Percentiles rank a stretch among this genome's conserved stretches.
Conservation (phyloP, 2,888 invertebrate species). For the Stenichneumon culpator region DNA sequence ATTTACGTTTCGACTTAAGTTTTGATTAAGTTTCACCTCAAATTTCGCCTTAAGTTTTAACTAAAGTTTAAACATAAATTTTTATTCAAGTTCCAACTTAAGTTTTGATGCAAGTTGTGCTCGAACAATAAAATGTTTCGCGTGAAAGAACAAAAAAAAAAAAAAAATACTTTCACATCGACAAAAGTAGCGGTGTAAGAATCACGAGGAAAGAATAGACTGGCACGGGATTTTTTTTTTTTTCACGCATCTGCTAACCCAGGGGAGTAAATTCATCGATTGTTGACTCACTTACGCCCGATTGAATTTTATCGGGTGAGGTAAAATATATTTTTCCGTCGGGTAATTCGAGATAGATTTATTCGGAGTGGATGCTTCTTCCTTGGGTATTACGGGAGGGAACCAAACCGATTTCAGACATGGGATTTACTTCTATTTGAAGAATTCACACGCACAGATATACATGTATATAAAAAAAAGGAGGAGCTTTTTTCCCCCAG, state of each 20-base stretch:
- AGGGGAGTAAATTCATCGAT: background rate
- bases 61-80: too few species aligned
- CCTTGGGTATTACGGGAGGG: background rate
- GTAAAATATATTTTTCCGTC: slow-evolving; percentile 5
- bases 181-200: background rate
- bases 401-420: slow-evolving; percentile 32
- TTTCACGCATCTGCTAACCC: background rate
- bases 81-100: too few species aligned
- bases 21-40: too few species aligned
- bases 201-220: background rate
- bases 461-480: background rate
- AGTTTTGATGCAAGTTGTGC: too few species aligned
- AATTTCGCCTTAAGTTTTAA: too few species aligned
- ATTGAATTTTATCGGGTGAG: background rate
- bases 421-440: slow-evolving; percentile 39
- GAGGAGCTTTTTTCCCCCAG: background rate
- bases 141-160: background rate
- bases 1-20: too few species aligned
- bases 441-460: background rate
- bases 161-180: background rate
- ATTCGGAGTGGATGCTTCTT: slow-evolving; percentile 11
- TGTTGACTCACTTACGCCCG: background rate
- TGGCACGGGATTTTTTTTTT: background rate
- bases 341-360: slow-evolving; percentile 9
- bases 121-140: background rate